Evolutionary conservation across 1,140 invertebrate genomes (phyloP).

Genomic region (Sitobion miscanthi): DNA sequence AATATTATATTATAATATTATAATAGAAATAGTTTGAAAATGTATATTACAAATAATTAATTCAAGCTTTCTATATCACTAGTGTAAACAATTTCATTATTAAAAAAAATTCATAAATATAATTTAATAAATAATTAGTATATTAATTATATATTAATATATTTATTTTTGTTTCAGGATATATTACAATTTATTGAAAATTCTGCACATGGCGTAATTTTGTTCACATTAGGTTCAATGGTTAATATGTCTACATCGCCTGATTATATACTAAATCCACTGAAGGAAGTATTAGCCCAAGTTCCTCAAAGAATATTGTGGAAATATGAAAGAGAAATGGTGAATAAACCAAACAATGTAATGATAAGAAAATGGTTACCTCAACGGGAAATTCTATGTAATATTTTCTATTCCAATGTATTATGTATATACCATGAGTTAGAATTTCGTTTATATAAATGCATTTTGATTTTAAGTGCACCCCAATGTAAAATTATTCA

Average conservation of each 20-base stretch:
- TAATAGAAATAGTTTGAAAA: too few species aligned
- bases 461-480: conserved; percentile 61
- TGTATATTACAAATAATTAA: too few species aligned
- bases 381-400: conserved; percentile 67
- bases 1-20: too few species aligned
- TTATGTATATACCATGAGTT: too few species aligned
- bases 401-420: too few species aligned
- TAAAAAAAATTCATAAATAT: too few species aligned
- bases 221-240: conserved; percentile 73
- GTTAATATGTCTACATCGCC: conserved; percentile 63
- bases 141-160: too few species aligned
- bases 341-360: conserved; percentile 67
- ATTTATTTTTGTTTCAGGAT: conserved; percentile 62
- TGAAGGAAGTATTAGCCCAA: conserved; percentile 68
- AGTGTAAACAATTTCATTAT: too few species aligned
- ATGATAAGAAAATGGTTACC: conserved; percentile 69
- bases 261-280: conserved; percentile 65
- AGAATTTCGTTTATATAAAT: too few species aligned
- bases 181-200: conserved; percentile 68
- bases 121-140: too few species aligned
- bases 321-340: conserved; percentile 68
- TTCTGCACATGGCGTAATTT: conserved; percentile 69
- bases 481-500: conserved; percentile 59
- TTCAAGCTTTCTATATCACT: too few species aligned
- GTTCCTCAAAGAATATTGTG: conserved; percentile 69